Evolutionary conservation across 2,113 vertebrate genomes (phyloP).

Genomic region (Colossoma macropomum): DNA sequence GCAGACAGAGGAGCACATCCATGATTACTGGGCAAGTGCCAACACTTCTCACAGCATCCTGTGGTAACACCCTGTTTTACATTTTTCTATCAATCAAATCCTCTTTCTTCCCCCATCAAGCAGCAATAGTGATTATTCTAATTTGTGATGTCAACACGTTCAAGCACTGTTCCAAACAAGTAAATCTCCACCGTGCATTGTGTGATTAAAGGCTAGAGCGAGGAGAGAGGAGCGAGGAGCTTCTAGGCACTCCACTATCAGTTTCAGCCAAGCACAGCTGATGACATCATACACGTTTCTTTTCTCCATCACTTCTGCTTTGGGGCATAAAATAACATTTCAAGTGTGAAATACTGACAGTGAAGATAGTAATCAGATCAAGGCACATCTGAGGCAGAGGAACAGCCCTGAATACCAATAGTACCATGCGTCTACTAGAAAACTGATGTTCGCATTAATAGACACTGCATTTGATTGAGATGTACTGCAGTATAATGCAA

Average conservation of each 20-base stretch:
- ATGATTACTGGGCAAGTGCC: neutral
- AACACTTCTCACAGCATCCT: neutral
- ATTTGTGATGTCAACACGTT: slow-evolving; percentile 3
- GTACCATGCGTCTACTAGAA: neutral
- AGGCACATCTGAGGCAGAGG: neutral
- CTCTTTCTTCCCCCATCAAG: neutral
- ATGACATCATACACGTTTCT: neutral
- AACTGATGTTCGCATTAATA: neutral
- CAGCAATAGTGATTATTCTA: neutral
- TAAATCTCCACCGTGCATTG: slow-evolving; percentile 1
- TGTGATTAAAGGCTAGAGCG: neutral
- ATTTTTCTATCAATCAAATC: neutral
- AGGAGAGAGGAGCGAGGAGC: neutral
- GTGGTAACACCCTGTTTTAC: neutral
- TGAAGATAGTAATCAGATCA: slow-evolving; percentile 20
- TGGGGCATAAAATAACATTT: neutral
- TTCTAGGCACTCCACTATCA: neutral
- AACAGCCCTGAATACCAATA: slow-evolving; percentile 2
- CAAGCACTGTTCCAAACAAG: neutral
- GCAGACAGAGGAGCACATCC: neutral
- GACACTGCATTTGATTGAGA: neutral
- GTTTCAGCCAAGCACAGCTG: neutral
- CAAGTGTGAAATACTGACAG: neutral
- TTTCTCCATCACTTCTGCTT: neutral
- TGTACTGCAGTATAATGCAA: neutral